These are phyloP conservation scores for Melanotaenia parkinsoni DNA, from an alignment of 2,797 vertebrate species.

Conservation along the genomic window DNA sequence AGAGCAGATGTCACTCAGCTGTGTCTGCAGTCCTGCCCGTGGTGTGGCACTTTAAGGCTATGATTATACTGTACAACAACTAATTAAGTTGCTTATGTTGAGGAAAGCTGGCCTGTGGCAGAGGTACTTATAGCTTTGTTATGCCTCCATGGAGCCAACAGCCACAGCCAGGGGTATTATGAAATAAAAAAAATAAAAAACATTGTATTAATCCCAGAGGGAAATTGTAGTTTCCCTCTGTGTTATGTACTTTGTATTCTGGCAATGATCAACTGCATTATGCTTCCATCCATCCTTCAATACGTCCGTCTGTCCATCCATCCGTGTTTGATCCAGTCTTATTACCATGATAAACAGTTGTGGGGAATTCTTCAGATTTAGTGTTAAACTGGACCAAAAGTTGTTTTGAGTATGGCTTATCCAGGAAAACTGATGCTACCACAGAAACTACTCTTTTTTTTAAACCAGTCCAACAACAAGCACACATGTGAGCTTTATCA, in stretches of 20 bases:
- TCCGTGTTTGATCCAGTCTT: neutral
- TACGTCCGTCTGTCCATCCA: too few relatives aligned
- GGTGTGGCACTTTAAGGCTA: constrained; percentile 33
- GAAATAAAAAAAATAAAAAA: too few relatives aligned
- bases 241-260: too few relatives aligned
- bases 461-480: too few relatives aligned
- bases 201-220: too few relatives aligned
- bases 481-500: too few relatives aligned
- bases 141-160: neutral
- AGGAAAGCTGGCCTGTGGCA: constrained; percentile 27
- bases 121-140: neutral
- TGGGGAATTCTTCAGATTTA: neutral
- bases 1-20: constrained; percentile 59
- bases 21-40: constrained; percentile 25
- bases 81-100: constrained; percentile 15
- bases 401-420: neutral
- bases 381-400: neutral
- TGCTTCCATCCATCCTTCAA: neutral
- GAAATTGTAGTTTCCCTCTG: too few relatives aligned
- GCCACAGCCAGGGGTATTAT: neutral
- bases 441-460: neutral
- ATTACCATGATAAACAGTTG: neutral
- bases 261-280: neutral
- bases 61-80: constrained; percentile 40
- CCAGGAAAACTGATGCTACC: neutral